Evolutionary conservation across 1,140 invertebrate species (phyloP), one percentile per base, ranked within the genome.

Genomic region (Glomeris maerens): DNA sequence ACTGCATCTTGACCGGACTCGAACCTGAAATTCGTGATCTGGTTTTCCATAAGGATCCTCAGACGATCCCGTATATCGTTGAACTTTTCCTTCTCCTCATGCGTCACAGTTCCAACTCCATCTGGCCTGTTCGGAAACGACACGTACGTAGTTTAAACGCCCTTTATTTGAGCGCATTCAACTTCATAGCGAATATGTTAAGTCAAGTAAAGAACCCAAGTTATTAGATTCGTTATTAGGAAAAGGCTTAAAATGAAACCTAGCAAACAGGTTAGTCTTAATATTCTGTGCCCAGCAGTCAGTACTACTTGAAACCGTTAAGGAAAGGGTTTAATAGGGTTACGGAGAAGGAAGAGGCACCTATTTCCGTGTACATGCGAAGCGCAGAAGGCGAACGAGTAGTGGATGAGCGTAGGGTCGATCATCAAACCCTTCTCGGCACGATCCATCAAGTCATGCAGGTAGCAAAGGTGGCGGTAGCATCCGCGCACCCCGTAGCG

Each of bases 1-100:
- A 29, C 17, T n/a, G n/a, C n/a, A n/a, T n/a, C n/a, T n/a, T n/a
- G n/a, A n/a, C n/a, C n/a, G n/a, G 42, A 41, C 50, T 57, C 44
- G 62, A 75, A 85, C 83, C 90, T 81, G 72, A 98, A 98, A 75
- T 98, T 95, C 2, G 95, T 98, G 52, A 99, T 96, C 76, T 99
- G 95, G 69, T 94, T 84, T 69, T 98, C 94, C 40, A 99, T 71
- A 49, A 98, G 72, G 57, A 89, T 79, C 61, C 87, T 78, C 47
- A 99, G 72, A 44, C 93, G 74, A 62, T 98, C 93, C 67, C 97
- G 98, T 51, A 98, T 88, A 65, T 95, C 89, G 50, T 91, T 84
- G 71, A 98, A 99, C 63, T 92, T 92, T 61, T 97, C 92, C 64
- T 94, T 96, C 66, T 99, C 96, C 64, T 94, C 91, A 60, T 90